These are phyloP conservation scores for Bombus balteatus DNA, from an alignment of 1,140 invertebrate genomes.

Conservation along the genomic window DNA sequence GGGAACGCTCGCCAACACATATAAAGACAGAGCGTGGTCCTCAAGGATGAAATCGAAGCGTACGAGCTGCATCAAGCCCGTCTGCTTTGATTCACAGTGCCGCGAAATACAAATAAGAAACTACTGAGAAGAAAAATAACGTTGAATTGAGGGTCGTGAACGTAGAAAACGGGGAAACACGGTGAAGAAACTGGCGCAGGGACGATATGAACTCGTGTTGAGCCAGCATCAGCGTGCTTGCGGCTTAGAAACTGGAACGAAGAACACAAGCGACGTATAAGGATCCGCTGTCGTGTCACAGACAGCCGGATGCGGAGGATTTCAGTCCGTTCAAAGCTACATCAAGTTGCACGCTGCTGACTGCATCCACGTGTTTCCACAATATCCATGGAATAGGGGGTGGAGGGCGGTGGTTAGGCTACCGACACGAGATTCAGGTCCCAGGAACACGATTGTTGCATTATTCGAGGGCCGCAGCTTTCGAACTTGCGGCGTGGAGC, in stretches of 20 bases:
- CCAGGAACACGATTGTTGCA: slow-evolving; percentile 78
- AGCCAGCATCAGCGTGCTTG: not conserved
- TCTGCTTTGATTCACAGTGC: not conserved
- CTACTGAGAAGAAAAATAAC: slow-evolving; percentile 28
- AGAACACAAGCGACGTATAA: slow-evolving; percentile 24
- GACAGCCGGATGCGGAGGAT: slow-evolving; percentile 54
- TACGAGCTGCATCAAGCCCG: not conserved
- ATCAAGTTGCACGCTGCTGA: slow-evolving; percentile 59
- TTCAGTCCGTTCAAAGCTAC: slow-evolving; percentile 64
- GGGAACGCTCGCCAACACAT: not conserved
- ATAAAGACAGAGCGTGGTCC: too few species aligned
- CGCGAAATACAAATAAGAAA: slow-evolving; percentile 29
- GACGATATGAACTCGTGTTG: slow-evolving; percentile 10
- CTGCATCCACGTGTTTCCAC: slow-evolving; percentile 60
- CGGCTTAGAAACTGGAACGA: slow-evolving; percentile 38
- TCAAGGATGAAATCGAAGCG: not conserved
- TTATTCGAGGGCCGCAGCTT: slow-evolving; percentile 78
- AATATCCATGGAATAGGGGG: slow-evolving; percentile 44
- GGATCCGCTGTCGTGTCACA: slow-evolving; percentile 44
- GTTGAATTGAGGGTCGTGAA: too few species aligned
- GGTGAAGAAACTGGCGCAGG: slow-evolving; percentile 23
- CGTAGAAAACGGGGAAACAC: not conserved
- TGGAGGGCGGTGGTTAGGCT: slow-evolving; percentile 53
- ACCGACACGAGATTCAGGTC: slow-evolving; percentile 59
- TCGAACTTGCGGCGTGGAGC: slow-evolving; percentile 75